These are phyloP conservation scores for Eudorcas thomsonii DNA, from an alignment of 2,113 vertebrate genomes.

Conservation along the genomic window DNA sequence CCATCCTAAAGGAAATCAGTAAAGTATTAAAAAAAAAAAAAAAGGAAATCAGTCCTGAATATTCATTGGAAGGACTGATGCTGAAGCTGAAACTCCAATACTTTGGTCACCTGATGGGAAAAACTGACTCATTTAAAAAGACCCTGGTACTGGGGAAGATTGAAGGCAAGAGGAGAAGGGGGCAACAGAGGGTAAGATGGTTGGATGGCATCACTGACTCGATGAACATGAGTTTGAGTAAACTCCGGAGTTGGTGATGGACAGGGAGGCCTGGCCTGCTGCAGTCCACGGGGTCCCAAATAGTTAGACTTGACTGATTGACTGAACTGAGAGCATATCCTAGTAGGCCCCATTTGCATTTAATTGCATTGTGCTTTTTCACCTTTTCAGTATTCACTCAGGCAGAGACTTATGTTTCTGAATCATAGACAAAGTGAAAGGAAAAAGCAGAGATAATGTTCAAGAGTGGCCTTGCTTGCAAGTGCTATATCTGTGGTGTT, in stretches of 20 bases:
- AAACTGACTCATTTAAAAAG: neutral
- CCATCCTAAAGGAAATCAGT: neutral
- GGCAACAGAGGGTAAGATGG: neutral
- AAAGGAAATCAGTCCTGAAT: neutral
- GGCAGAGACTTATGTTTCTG: neutral
- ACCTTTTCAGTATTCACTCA: neutral
- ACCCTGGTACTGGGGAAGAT: neutral
- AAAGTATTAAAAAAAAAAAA: no score
- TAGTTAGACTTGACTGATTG: neutral
- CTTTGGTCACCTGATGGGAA: rapidly evolving
- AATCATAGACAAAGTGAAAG: neutral
- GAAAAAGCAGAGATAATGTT: neutral
- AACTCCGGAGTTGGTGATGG: neutral
- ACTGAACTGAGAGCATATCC: neutral
- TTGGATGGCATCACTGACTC: neutral
- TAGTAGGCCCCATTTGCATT: neutral
- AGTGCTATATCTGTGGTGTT: neutral
- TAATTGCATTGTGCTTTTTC: neutral
- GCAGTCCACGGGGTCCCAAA: neutral
- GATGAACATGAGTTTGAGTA: neutral
- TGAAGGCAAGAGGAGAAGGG: neutral
- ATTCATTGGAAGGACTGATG: neutral
- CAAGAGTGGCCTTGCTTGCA: neutral
- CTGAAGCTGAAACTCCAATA: neutral
- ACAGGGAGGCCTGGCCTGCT: neutral